phyloP scores from a whole-genome alignment of 2,888 invertebrate species.

The Heliconius cydno region DNA sequence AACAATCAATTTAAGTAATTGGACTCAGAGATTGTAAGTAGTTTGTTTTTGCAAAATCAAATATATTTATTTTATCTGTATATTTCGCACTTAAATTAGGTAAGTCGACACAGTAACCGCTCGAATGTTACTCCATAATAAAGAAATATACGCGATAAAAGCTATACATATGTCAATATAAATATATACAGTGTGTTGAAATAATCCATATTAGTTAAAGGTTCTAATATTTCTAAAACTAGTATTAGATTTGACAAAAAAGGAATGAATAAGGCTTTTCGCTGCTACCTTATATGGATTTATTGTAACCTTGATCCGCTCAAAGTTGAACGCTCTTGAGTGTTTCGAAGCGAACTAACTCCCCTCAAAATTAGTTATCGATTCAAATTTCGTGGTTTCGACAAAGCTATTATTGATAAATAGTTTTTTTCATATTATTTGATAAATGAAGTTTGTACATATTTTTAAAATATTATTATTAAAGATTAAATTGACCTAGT shows the following conservation, averaged over 20 bases:
- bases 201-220: conserved; percentile 11
- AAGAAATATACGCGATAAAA: conserved; percentile 29
- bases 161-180: conserved; percentile 6
- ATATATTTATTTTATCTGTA: conserved; percentile 26
- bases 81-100: conserved; percentile 34
- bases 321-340: conserved; percentile 20
- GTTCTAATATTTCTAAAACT: conserved; percentile 12
- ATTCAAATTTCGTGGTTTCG: conserved; percentile 23
- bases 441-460: neutral
- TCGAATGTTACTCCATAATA: conserved; percentile 33
- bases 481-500: neutral
- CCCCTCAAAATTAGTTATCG: conserved; percentile 14
- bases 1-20: conserved; percentile 19
- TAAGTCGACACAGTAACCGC: conserved; percentile 34
- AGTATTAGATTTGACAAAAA: conserved; percentile 2
- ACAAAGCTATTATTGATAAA: conserved; percentile 10
- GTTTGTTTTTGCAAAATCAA: conserved; percentile 27
- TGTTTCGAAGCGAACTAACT: conserved; percentile 15
- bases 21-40: conserved; percentile 17
- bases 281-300: conserved; percentile 14
- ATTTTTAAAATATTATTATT: neutral
- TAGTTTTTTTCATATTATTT: conserved; percentile 1
- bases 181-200: neutral
- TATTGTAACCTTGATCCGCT: conserved; percentile 21
- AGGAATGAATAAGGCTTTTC: conserved; percentile 9